Evolutionary conservation across 1,140 invertebrate genomes (phyloP).

Genomic region (Pomacea maculata): DNA sequence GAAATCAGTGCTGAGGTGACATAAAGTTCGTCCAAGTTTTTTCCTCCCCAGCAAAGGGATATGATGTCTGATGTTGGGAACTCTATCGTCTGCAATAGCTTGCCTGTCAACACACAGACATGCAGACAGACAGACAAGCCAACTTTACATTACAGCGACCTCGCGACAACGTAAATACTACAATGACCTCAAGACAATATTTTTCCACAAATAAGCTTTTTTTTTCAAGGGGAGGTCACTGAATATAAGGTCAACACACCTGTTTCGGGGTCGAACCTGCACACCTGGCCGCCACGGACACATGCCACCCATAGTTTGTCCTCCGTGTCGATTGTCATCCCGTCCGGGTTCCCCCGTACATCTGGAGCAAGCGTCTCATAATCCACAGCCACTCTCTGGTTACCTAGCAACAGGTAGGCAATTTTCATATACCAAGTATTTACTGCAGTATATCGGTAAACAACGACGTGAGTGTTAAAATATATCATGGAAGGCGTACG

Average conservation of each 20-base stretch:
- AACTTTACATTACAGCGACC: too few relatives aligned
- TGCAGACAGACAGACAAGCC: too few relatives aligned
- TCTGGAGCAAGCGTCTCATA: not conserved
- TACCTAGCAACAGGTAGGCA: not conserved
- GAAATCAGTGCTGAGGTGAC: conserved; percentile 74
- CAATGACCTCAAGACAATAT: too few relatives aligned
- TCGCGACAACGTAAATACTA: too few relatives aligned
- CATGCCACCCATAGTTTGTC: conserved; percentile 48
- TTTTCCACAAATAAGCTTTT: too few relatives aligned
- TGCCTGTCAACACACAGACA: too few relatives aligned
- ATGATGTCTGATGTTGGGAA: conserved; percentile 80
- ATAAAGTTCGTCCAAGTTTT: conserved; percentile 77
- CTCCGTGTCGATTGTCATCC: conserved; percentile 69
- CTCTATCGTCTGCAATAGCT: conserved; percentile 56
- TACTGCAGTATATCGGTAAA: too few relatives aligned
- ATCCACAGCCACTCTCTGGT: conserved; percentile 12
- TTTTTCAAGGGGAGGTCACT: too few relatives aligned
- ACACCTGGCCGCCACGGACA: conserved; percentile 27
- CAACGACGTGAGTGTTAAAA: too few relatives aligned
- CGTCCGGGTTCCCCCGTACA: conserved; percentile 54
- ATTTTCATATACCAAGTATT: too few relatives aligned
- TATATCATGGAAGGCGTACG: too few relatives aligned
- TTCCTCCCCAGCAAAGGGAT: conserved; percentile 82
- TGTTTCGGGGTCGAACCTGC: conserved; percentile 27
- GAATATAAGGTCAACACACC: conserved; percentile 1